Percentiles rank a stretch among this genome's conserved stretches.
These are phyloP conservation scores for Furcula furcula DNA, from an alignment of 2,888 invertebrate genomes.

Conservation along the genomic window DNA sequence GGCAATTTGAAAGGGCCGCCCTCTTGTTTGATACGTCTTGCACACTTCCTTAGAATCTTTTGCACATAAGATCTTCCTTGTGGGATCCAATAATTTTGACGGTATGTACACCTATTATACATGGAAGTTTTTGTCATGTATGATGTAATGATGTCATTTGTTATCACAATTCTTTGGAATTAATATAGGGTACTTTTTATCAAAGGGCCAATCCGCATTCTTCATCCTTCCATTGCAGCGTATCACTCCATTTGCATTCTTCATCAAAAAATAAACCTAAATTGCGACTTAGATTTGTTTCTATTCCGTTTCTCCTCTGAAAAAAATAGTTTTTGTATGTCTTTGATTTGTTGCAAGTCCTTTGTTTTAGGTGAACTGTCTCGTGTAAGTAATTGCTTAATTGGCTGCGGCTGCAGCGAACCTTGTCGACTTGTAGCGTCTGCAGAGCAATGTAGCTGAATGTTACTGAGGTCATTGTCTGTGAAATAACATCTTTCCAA, in stretches of 20 bases:
- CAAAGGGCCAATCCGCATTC: neutral
- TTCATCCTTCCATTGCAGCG: slow-evolving; percentile 12
- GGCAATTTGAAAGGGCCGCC: slow-evolving; percentile 28
- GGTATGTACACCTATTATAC: slow-evolving; percentile 19
- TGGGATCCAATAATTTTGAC: slow-evolving; percentile 17
- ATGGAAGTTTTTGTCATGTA: slow-evolving; percentile 16
- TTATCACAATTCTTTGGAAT: slow-evolving; percentile 9
- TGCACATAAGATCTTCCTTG: slow-evolving; percentile 16
- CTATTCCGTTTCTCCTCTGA: neutral
- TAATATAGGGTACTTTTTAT: neutral
- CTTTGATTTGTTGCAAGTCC: neutral
- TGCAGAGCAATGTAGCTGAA: slow-evolving; percentile 3
- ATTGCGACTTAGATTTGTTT: slow-evolving; percentile 9
- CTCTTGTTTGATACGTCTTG: slow-evolving; percentile 19
- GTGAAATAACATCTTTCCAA: neutral
- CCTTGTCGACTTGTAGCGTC: too few relatives aligned
- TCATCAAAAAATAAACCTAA: slow-evolving; percentile 12
- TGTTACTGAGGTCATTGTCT: neutral
- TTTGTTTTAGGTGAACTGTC: neutral
- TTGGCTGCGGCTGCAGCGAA: too few relatives aligned
- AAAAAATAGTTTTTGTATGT: neutral
- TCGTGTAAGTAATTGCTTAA: neutral
- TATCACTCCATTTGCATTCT: slow-evolving; percentile 11
- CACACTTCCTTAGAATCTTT: slow-evolving; percentile 11
- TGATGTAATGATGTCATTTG: slow-evolving; percentile 8